phyloP scores from a whole-genome alignment of 2,888 invertebrate genomes.

The Drosophila eohydei region DNA sequence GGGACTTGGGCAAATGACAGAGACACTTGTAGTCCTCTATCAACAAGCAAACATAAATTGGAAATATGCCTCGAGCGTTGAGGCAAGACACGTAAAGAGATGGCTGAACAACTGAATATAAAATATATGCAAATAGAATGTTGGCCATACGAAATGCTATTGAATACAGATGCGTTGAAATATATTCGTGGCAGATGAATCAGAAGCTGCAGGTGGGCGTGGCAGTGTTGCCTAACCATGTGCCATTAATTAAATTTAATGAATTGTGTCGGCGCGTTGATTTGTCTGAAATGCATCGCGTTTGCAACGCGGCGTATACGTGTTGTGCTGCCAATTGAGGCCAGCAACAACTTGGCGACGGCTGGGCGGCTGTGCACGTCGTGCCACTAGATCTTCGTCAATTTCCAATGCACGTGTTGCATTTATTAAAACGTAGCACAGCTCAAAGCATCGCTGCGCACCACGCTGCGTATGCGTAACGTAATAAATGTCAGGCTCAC shows the following conservation, averaged over 20 bases:
- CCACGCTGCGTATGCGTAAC: constrained; percentile 39
- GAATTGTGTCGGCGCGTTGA: constrained; percentile 71
- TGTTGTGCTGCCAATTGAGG: constrained; percentile 44
- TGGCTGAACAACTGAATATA: constrained; percentile 9
- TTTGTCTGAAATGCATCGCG: constrained; percentile 40
- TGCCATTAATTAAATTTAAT: constrained; percentile 74
- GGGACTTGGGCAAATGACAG: constrained; percentile 29
- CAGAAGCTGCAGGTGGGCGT: constrained; percentile 41
- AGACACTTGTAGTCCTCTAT: constrained; percentile 14
- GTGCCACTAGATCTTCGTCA: constrained; percentile 36
- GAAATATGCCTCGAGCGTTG: constrained; percentile 8
- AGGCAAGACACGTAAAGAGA: constrained; percentile 17
- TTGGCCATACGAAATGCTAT: too few species aligned
- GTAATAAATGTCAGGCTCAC: constrained; percentile 54
- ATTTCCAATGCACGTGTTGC: constrained; percentile 37
- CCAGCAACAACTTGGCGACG: constrained; percentile 12
- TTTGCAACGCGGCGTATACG: constrained; percentile 65
- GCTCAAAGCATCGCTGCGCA: constrained; percentile 6
- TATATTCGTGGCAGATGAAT: constrained; percentile 42
- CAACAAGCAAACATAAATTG: constrained; percentile 11
- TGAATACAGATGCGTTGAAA: neutral
- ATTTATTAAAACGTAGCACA: constrained; percentile 25
- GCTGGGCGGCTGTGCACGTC: constrained; percentile 19
- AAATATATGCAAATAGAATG: constrained; percentile 49
- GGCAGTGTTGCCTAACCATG: constrained; percentile 38